These are phyloP conservation scores for Lordiphosa clarofinis DNA, from an alignment of 1,140 invertebrate genomes.

Conservation along the genomic window DNA sequence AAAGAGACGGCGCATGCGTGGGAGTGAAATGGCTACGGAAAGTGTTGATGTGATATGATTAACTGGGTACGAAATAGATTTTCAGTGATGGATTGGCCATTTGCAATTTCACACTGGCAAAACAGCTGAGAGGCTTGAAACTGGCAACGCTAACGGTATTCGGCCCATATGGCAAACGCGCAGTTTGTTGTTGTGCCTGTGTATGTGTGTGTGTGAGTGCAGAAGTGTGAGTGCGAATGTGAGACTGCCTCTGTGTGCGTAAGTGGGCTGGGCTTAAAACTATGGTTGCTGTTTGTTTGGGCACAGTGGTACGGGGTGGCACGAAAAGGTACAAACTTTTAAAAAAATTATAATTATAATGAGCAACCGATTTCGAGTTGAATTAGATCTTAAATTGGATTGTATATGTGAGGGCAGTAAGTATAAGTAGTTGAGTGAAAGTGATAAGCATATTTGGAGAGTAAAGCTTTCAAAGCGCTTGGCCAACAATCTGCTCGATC, in stretches of 20 bases:
- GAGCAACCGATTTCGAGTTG: no score
- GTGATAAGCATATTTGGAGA: no score
- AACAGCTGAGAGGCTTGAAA: slow-evolving; percentile 54
- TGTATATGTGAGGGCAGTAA: no score
- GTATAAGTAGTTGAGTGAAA: no score
- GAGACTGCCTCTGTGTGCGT: slow-evolving; percentile 16
- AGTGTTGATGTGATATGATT: slow-evolving; percentile 44
- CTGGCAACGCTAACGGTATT: slow-evolving; percentile 56
- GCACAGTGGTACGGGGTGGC: slow-evolving; percentile 32
- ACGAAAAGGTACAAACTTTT: neutral
- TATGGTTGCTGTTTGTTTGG: slow-evolving; percentile 42
- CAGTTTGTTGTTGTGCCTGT: slow-evolving; percentile 14
- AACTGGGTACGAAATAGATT: slow-evolving; percentile 4
- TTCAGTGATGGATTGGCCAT: slow-evolving; percentile 22
- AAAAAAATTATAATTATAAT: no score
- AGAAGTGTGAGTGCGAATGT: slow-evolving; percentile 20
- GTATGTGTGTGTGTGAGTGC: neutral
- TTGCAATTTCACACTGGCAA: slow-evolving; percentile 15
- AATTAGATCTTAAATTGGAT: no score
- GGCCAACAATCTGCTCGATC: no score
- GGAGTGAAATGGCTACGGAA: slow-evolving; percentile 35
- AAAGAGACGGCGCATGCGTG: slow-evolving; percentile 65
- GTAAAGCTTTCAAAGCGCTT: no score
- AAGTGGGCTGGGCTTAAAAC: slow-evolving; percentile 71
- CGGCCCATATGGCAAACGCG: slow-evolving; percentile 52